These are phyloP conservation scores for Euglossa dilemma DNA, from an alignment of 1,140 invertebrate genomes.

Conservation along the genomic window DNA sequence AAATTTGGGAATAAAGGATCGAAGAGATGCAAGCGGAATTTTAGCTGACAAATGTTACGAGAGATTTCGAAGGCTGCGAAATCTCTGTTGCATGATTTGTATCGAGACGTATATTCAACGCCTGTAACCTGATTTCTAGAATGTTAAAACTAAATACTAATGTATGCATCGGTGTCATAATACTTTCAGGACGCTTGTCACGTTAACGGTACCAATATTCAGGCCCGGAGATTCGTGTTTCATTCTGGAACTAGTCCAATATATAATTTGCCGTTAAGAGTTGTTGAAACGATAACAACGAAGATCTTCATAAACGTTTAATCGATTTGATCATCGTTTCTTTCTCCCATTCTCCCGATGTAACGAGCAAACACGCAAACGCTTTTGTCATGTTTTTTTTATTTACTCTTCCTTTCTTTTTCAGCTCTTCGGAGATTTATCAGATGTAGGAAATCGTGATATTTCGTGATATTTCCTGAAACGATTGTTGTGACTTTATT, in stretches of 20 bases:
- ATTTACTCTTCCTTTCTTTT: not conserved
- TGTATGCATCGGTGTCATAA: not conserved
- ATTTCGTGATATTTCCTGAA: constrained; percentile 9
- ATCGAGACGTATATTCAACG: too few species aligned
- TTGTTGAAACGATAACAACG: not conserved
- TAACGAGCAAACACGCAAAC: not conserved
- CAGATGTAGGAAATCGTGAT: not conserved
- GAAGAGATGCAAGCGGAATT: not conserved
- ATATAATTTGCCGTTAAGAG: not conserved
- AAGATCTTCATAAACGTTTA: not conserved
- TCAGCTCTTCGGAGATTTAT: not conserved
- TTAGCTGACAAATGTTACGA: not conserved
- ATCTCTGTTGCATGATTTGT: not conserved
- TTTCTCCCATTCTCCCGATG: not conserved
- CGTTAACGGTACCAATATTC: constrained; percentile 6
- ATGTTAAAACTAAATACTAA: not conserved
- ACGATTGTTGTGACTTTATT: constrained; percentile 10
- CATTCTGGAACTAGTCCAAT: not conserved
- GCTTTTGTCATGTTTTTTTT: not conserved
- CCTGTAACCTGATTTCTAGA: not conserved
- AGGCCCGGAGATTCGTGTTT: not conserved
- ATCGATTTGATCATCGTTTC: not conserved
- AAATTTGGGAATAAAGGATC: not conserved
- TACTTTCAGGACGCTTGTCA: not conserved
- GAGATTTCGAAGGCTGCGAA: not conserved